Conservation (phyloP, 2,888 invertebrate species). For the Eupithecia abbreviata region DNA sequence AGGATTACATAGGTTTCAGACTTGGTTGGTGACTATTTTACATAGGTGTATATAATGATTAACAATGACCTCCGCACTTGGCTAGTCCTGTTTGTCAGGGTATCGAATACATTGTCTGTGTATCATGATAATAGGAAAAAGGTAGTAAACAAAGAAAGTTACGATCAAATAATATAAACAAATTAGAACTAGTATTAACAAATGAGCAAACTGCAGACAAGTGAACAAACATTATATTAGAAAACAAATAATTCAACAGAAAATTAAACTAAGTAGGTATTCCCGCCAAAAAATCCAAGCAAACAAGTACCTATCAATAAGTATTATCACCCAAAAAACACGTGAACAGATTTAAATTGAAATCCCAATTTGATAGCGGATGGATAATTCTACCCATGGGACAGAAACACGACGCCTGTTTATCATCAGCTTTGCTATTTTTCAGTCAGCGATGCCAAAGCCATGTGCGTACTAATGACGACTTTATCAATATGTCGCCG, state of each 20-base stretch:
- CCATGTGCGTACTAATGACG: conserved; percentile 37
- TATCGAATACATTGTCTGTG: too few relatives aligned
- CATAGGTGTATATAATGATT: too few relatives aligned
- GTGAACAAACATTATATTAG: too few relatives aligned
- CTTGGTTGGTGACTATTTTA: too few relatives aligned
- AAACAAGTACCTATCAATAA: background rate
- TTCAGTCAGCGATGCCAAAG: conserved; percentile 32
- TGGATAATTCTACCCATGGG: background rate
- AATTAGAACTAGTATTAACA: too few relatives aligned
- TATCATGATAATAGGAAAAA: too few relatives aligned
- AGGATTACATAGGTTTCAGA: too few relatives aligned
- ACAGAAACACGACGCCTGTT: conserved; percentile 47
- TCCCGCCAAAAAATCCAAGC: background rate
- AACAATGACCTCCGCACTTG: too few relatives aligned
- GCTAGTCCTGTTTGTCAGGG: too few relatives aligned
- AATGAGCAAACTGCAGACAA: too few relatives aligned
- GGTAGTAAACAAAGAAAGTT: too few relatives aligned
- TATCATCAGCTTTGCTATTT: conserved; percentile 39
- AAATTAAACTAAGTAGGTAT: background rate
- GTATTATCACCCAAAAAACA: conserved; percentile 16
- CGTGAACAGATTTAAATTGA: conserved; percentile 23
- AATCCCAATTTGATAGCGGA: conserved; percentile 23
- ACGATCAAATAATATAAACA: too few relatives aligned
- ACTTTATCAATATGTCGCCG: conserved; percentile 30
- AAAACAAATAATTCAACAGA: background rate